Base-by-base conservation (phyloP, 1,140 invertebrate genomes). In the Hycleus cichorii region DNA sequence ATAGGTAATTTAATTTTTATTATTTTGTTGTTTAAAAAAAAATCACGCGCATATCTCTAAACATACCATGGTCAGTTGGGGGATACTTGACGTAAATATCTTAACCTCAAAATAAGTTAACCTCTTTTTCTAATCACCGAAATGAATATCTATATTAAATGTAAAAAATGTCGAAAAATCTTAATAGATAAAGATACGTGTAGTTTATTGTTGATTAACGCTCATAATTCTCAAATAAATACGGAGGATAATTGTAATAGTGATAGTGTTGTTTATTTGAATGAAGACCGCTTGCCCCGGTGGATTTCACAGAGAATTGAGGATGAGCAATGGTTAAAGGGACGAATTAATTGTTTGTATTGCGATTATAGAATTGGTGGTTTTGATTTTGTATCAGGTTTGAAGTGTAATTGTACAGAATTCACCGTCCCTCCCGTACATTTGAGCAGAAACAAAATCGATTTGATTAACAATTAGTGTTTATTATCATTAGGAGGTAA, bases 311-410 rank as follows among this genome's bases (percentile, higher is more conserved):
- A 45, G 6, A 59, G 60, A 58, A 65, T 68, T 25, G 60, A 62
- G 25, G 50, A 45, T 5, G 55, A 63, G 25, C 64, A 71, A 27
- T 80, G 78, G 78, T 69, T 69, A 0, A 77, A 74, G 67, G 77
- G 78, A 27, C 77, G 78, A 64, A 57, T 80, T 5, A 67, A 69
- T 48, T 80, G 78, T 64, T 75, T 75, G 9, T 62, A 71, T 26
- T 80, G 78, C 58, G 62, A 70, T 39, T 68, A 66, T 24, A 63
- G 75, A 53, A 63, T 80, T 12, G 78, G 78, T 4, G 75, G 76
- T 8, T 79, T 77, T 65, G 76, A 79, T 68, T 80, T 78, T 67
- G 68, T 80, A 0, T 69, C 74, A 48, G 75, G 77, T 24, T 56
- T 53, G 11, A 73, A 77, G 59, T 80, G 78, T 56, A 40, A 59